Evolutionary conservation across 1,140 invertebrate species (phyloP).

Genomic region (Brachionus plicatilis): DNA sequence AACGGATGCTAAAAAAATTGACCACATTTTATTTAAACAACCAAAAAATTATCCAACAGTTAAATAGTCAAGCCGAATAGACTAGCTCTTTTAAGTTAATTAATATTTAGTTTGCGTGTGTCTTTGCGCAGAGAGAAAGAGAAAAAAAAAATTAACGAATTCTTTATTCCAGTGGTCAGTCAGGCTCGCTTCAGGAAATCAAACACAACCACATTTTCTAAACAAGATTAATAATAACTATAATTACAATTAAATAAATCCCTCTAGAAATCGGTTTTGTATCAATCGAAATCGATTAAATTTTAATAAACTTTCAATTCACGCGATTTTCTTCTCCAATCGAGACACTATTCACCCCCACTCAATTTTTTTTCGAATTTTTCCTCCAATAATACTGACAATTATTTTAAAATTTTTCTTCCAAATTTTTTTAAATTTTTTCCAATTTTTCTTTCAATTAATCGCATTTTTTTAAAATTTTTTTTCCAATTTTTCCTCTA

Average conservation of each 20-base stretch:
- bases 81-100: neutral
- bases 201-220: neutral
- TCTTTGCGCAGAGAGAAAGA: too few relatives aligned
- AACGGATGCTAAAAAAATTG: neutral
- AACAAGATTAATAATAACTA: conserved; percentile 17
- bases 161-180: neutral
- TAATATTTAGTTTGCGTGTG: conserved; percentile 34
- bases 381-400: too few relatives aligned
- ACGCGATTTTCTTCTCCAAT: neutral
- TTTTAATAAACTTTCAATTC: conserved; percentile 30
- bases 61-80: neutral
- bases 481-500: too few relatives aligned
- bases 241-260: conserved; percentile 30
- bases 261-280: neutral
- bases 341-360: too few relatives aligned
- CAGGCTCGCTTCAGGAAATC: conserved; percentile 38
- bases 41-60: neutral
- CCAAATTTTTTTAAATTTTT: too few relatives aligned
- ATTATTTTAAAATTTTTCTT: neutral
- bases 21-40: neutral
- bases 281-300: conserved; percentile 36
- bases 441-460: too few relatives aligned
- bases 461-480: too few relatives aligned
- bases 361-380: too few relatives aligned
- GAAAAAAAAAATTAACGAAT: neutral